Conservation (phyloP, 2,113 vertebrate genomes). For the Pimephales promelas region DNA sequence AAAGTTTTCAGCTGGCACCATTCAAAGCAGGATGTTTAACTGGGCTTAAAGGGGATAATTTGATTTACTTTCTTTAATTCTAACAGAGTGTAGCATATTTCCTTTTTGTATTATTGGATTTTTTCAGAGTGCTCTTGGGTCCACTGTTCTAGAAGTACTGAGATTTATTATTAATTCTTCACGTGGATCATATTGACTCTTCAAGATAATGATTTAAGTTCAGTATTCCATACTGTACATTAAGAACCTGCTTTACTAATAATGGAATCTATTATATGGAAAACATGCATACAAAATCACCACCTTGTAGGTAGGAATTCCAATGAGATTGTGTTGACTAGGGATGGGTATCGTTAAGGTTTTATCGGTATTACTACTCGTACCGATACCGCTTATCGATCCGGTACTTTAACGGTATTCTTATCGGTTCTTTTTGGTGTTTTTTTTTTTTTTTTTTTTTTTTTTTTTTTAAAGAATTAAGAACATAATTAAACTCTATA, state of each 20-base stretch:
- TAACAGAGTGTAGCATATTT: slow-evolving; percentile 13
- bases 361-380: too few relatives aligned
- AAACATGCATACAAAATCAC: not conserved
- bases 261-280: not conserved
- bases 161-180: not conserved
- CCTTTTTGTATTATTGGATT: slow-evolving; percentile 29
- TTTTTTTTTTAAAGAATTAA: too few relatives aligned
- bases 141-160: not conserved
- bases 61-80: slow-evolving; percentile 30
- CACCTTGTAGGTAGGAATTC: too few relatives aligned
- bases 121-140: slow-evolving; percentile 10
- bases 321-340: too few relatives aligned
- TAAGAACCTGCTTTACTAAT: not conserved
- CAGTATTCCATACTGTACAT: not conserved
- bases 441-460: too few relatives aligned
- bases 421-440: too few relatives aligned
- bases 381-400: too few relatives aligned
- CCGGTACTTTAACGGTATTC: too few relatives aligned
- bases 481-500: too few relatives aligned
- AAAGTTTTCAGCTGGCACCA: slow-evolving; percentile 21
- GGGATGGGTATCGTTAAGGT: too few relatives aligned
- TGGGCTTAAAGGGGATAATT: slow-evolving; percentile 17
- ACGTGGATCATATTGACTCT: slow-evolving; percentile 1
- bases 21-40: slow-evolving; percentile 24
- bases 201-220: not conserved